Percentiles rank a stretch among this genome's conserved stretches.
phyloP scores from a whole-genome alignment of 1,140 invertebrate species.

The Rhyacophila brunnea region DNA sequence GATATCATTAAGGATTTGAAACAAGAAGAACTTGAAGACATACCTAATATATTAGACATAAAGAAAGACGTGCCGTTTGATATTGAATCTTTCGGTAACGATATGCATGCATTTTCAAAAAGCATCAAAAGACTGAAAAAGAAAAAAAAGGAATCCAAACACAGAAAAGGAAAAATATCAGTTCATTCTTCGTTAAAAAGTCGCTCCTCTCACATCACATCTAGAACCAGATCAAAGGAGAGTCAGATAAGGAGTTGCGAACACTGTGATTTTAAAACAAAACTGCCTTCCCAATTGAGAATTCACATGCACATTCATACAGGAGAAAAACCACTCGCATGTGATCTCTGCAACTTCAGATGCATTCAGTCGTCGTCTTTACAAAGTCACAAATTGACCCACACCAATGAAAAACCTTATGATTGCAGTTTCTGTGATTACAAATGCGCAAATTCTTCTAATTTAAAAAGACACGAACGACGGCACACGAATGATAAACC shows the following conservation, averaged over 20 bases:
- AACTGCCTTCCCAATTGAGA: slow-evolving; percentile 26
- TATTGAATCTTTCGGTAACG: not conserved
- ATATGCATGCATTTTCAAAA: not conserved
- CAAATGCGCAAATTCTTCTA: slow-evolving; percentile 27
- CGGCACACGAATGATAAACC: slow-evolving; percentile 27
- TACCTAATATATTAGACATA: too few species aligned
- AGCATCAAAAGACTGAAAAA: not conserved
- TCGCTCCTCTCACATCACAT: not conserved
- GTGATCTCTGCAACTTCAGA: slow-evolving; percentile 23
- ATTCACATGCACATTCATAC: slow-evolving; percentile 26
- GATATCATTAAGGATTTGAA: not conserved
- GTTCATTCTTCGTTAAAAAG: not conserved
- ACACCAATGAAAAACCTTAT: slow-evolving; percentile 23
- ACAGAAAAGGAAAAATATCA: not conserved
- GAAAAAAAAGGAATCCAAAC: slow-evolving; percentile 14
- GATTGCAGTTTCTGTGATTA: slow-evolving; percentile 23
- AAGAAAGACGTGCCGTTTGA: not conserved
- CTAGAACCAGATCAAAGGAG: slow-evolving; percentile 1
- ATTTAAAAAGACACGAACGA: slow-evolving; percentile 23
- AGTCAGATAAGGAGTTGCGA: slow-evolving; percentile 12
- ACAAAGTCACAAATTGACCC: slow-evolving; percentile 16
- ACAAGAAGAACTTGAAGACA: not conserved
- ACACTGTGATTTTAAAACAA: slow-evolving; percentile 21
- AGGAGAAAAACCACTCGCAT: slow-evolving; percentile 24
- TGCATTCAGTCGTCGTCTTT: slow-evolving; percentile 20